phyloP scores from a whole-genome alignment of 1,140 invertebrate species.

The Drosophila jambulina region DNA sequence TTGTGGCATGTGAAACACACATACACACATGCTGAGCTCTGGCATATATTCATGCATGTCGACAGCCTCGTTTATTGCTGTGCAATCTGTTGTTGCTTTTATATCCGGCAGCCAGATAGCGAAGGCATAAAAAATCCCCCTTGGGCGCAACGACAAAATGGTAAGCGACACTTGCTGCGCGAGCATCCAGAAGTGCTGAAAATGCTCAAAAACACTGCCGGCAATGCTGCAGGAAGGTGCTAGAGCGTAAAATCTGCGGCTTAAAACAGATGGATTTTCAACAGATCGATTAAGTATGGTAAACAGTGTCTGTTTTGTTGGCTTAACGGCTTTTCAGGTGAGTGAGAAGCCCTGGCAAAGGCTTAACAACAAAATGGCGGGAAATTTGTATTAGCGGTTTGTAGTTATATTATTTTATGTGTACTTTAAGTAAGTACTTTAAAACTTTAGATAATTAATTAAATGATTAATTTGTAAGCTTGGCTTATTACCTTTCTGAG shows the following conservation, averaged over 20 bases:
- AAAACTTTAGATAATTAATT: neutral
- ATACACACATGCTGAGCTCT: conserved; percentile 4
- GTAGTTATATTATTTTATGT: neutral
- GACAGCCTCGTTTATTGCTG: conserved; percentile 47
- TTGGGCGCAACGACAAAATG: conserved; percentile 35
- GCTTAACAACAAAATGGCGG: neutral
- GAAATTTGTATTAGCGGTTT: neutral
- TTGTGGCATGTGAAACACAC: conserved; percentile 54
- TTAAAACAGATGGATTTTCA: conserved; percentile 14
- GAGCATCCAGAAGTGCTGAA: conserved; percentile 30
- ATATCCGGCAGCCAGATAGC: conserved; percentile 63
- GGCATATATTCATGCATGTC: conserved; percentile 34
- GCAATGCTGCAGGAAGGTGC: conserved; percentile 3
- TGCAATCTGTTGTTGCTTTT: conserved; percentile 69
- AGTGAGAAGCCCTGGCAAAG: conserved; percentile 21
- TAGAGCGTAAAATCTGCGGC: conserved; percentile 29
- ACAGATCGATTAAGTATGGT: conserved; percentile 22
- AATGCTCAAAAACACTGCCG: conserved; percentile 17
- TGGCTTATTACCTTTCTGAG: neutral
- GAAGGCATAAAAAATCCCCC: conserved; percentile 52
- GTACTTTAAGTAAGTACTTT: neutral
- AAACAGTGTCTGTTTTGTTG: conserved; percentile 8
- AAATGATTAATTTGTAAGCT: neutral
- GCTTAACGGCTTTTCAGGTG: conserved; percentile 1
- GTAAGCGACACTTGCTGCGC: conserved; percentile 47